These are phyloP conservation scores for Prionailurus bengalensis DNA, from an alignment of 2,113 vertebrate genomes.

Conservation along the genomic window DNA sequence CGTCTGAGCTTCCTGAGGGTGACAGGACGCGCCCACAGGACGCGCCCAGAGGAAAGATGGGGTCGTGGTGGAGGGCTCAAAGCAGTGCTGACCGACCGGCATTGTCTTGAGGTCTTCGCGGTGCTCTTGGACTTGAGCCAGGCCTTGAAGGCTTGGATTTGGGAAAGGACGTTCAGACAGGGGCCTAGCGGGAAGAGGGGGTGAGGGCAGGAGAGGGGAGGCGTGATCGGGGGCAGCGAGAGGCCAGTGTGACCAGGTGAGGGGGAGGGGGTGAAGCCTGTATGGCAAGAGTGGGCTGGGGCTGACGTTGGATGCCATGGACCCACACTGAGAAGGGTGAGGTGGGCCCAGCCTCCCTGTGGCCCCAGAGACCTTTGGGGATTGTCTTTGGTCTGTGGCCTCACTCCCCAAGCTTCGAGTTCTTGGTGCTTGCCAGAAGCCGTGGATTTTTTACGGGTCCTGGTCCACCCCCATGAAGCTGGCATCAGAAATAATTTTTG, in stretches of 20 bases:
- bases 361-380: background rate
- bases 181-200: background rate
- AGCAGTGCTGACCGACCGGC: background rate
- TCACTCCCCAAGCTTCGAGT: background rate
- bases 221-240: background rate
- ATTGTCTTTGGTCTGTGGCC: background rate
- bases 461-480: background rate
- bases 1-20: background rate
- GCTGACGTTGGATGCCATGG: background rate
- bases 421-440: background rate
- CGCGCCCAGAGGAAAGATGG: background rate
- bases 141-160: background rate
- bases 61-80: background rate
- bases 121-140: background rate
- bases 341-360: background rate
- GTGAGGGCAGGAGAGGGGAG: background rate
- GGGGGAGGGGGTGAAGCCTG: too few species aligned
- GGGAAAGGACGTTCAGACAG: background rate
- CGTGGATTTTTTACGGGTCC: background rate
- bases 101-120: background rate
- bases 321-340: background rate
- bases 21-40: too few species aligned
- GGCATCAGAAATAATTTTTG: slow-evolving; percentile 12
- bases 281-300: background rate
- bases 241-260: background rate